Conservation (phyloP, 2,113 vertebrate species). For the Megaleporinus macrocephalus region DNA sequence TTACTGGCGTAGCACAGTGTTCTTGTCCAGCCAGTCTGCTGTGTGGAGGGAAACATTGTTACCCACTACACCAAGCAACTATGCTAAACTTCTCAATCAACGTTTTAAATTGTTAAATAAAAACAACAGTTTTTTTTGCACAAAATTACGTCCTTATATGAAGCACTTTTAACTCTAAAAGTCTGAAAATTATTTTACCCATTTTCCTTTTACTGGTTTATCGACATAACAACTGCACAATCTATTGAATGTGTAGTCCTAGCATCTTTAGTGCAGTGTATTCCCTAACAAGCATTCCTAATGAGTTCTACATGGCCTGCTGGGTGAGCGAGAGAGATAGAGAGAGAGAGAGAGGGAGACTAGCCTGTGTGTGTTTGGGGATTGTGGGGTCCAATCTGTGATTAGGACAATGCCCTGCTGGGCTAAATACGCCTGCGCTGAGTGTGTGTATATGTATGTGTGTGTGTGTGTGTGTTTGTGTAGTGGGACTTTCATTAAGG, state of each 20-base stretch:
- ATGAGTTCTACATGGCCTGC: background rate
- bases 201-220: too few relatives aligned
- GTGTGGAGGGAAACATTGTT: too few relatives aligned
- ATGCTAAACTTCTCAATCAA: too few relatives aligned
- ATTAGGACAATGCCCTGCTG: constrained; percentile 48
- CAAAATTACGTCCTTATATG: too few relatives aligned
- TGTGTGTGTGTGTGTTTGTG: constrained; percentile 3
- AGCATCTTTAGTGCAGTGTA: constrained; percentile 29
- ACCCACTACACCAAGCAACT: too few relatives aligned
- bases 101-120: too few relatives aligned
- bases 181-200: too few relatives aligned
- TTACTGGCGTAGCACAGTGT: too few relatives aligned
- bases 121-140: too few relatives aligned
- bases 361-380: constrained; percentile 24
- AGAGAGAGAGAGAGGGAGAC: background rate
- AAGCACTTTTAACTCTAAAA: too few relatives aligned
- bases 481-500: constrained; percentile 52
- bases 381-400: constrained; percentile 41
- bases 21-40: too few relatives aligned
- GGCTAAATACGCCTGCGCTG: constrained; percentile 32
- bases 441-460: background rate
- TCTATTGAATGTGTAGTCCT: constrained; percentile 17
- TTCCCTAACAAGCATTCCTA: constrained; percentile 21
- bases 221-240: too few relatives aligned
- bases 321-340: background rate